phyloP scores from a whole-genome alignment of 2,797 vertebrate genomes.

The Manis pentadactyla region DNA sequence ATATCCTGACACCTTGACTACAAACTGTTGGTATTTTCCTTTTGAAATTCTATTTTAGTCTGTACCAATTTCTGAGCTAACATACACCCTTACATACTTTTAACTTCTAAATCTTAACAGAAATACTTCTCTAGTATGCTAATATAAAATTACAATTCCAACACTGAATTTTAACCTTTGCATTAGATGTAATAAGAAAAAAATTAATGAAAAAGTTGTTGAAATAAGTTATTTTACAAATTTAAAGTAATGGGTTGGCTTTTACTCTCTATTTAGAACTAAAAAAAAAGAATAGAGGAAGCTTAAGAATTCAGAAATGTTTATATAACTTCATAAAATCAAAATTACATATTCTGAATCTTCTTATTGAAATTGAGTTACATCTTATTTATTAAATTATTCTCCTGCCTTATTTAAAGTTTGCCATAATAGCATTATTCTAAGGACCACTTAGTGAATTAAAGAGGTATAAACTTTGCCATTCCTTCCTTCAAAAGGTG shows the following conservation, averaged over 20 bases:
- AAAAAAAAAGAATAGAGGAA: neutral
- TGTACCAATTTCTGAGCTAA: neutral
- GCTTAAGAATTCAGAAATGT: neutral
- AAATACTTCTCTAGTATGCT: neutral
- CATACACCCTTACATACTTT: neutral
- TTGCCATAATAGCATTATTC: neutral
- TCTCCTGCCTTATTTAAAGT: neutral
- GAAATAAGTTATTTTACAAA: neutral
- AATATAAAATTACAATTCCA: neutral
- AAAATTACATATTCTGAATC: neutral
- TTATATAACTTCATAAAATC: neutral
- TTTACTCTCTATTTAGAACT: neutral
- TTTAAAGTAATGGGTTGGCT: neutral
- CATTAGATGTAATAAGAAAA: neutral
- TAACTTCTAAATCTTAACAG: neutral
- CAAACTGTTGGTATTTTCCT: neutral
- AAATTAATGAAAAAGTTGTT: neutral
- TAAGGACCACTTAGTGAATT: neutral
- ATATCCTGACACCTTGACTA: neutral
- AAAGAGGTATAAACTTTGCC: neutral
- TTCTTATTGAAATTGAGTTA: neutral
- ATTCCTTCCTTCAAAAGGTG: neutral
- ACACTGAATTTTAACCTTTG: neutral
- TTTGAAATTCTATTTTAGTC: neutral
- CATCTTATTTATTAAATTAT: neutral